Conservation (phyloP, 2,888 invertebrate genomes). For the Epistrophe eligans region DNA sequence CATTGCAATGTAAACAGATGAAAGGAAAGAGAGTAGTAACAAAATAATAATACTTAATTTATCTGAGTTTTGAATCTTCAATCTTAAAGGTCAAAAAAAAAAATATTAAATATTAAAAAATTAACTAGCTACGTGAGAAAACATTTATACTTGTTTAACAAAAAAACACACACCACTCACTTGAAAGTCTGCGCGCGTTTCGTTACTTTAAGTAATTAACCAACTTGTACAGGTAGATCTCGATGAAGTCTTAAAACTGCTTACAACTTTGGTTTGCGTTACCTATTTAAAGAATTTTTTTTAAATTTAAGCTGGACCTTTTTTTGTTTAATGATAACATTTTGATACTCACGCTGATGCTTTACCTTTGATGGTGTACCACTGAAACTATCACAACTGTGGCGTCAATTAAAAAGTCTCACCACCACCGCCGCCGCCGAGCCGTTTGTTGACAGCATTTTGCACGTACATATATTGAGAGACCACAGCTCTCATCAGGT, state of each 20-base stretch:
- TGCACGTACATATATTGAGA: conserved; percentile 54
- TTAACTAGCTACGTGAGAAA: not conserved
- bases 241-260: conserved; percentile 16
- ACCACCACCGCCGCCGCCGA: no score
- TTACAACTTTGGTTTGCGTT: not conserved
- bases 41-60: not conserved
- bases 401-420: conserved; percentile 18
- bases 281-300: not conserved
- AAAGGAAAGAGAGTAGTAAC: not conserved
- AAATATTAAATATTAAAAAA: not conserved
- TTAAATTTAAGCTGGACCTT: not conserved
- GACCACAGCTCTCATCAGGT: conserved; percentile 38
- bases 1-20: not conserved
- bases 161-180: conserved; percentile 17
- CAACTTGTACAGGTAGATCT: conserved; percentile 10
- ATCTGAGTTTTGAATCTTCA: conserved; percentile 7
- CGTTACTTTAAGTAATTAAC: not conserved
- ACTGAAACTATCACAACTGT: conserved; percentile 8
- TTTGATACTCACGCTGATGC: not conserved
- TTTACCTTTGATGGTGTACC: conserved; percentile 19
- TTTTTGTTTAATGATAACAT: not conserved
- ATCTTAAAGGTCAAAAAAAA: not conserved
- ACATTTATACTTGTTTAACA: not conserved
- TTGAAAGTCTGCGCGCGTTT: not conserved
- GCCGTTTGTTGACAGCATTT: not conserved